Conservation (phyloP, 2,797 vertebrate genomes). For the Cuculus canorus region DNA sequence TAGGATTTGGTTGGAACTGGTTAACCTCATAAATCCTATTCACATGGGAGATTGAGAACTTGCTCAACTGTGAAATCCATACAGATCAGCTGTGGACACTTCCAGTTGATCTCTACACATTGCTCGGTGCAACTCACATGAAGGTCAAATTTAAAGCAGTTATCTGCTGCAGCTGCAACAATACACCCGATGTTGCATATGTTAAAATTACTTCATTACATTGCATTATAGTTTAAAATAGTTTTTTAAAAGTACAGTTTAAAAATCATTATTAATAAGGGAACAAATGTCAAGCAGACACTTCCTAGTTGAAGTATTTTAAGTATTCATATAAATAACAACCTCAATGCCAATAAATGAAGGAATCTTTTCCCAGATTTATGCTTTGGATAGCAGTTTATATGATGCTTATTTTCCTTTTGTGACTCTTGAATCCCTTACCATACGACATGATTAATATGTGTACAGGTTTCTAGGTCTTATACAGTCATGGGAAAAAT, state of each 20-base stretch:
- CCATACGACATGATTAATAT: not conserved
- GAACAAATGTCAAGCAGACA: not conserved
- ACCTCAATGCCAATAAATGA: not conserved
- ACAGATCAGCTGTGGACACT: slow-evolving; percentile 5
- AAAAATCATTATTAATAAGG: not conserved
- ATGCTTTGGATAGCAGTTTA: not conserved
- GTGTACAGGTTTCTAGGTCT: not conserved
- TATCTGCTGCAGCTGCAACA: not conserved
- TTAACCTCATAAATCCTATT: slow-evolving; percentile 60
- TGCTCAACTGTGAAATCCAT: slow-evolving; percentile 47
- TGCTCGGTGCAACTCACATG: not conserved
- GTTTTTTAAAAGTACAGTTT: not conserved
- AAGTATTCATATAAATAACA: not conserved
- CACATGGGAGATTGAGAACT: slow-evolving; percentile 21
- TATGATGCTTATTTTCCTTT: not conserved
- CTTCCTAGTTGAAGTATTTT: not conserved
- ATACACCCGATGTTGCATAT: not conserved
- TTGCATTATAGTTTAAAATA: not conserved
- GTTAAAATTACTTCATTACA: not conserved
- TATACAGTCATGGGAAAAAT: not conserved
- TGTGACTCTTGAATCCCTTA: not conserved
- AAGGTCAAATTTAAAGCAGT: not conserved
- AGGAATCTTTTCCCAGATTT: not conserved
- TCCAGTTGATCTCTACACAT: not conserved
- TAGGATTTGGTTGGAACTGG: slow-evolving; percentile 22